These are phyloP conservation scores for Chaenocephalus aceratus DNA, from an alignment of 2,113 vertebrate species.

Conservation along the genomic window DNA sequence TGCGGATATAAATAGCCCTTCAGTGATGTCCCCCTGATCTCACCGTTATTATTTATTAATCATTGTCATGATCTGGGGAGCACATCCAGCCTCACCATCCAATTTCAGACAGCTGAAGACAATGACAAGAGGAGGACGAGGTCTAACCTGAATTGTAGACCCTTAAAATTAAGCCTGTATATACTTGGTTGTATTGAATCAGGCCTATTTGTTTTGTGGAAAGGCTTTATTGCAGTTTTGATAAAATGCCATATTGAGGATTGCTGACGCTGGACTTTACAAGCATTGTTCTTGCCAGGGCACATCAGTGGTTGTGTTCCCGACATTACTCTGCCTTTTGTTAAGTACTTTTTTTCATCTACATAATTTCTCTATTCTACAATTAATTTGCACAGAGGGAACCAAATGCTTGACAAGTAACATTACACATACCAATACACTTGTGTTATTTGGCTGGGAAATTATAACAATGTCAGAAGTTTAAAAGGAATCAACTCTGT, in stretches of 20 bases:
- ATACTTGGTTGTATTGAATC: conserved; percentile 24
- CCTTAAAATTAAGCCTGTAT: conserved; percentile 6
- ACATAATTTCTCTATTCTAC: conserved; percentile 43
- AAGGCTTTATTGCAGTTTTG: conserved; percentile 46
- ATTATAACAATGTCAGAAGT: conserved; percentile 42
- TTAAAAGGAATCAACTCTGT: conserved; percentile 47
- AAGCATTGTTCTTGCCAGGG: conserved; percentile 28
- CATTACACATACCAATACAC: conserved; percentile 47
- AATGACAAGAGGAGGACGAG: conserved; percentile 44
- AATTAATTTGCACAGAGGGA: conserved; percentile 36
- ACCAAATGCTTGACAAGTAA: conserved; percentile 49
- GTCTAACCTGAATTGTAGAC: conserved; percentile 17
- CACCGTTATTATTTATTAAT: conserved; percentile 72
- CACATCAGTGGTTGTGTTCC: conserved; percentile 20
- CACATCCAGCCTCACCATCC: conserved; percentile 33
- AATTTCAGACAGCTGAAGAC: conserved; percentile 37
- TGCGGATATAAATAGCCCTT: conserved; percentile 64
- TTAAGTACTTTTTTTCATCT: conserved; percentile 35
- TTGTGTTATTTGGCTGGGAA: conserved; percentile 40
- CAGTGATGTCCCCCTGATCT: conserved; percentile 63
- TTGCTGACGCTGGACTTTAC: conserved; percentile 50
- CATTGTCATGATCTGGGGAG: conserved; percentile 64
- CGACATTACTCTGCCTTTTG: conserved; percentile 61
- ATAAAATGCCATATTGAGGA: conserved; percentile 46
- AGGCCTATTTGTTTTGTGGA: conserved; percentile 24